Evolutionary conservation across 30 jellyfish, hydroid and myxozoan genomes (phyloP).

Genomic region (Clytia hemisphaerica): DNA sequence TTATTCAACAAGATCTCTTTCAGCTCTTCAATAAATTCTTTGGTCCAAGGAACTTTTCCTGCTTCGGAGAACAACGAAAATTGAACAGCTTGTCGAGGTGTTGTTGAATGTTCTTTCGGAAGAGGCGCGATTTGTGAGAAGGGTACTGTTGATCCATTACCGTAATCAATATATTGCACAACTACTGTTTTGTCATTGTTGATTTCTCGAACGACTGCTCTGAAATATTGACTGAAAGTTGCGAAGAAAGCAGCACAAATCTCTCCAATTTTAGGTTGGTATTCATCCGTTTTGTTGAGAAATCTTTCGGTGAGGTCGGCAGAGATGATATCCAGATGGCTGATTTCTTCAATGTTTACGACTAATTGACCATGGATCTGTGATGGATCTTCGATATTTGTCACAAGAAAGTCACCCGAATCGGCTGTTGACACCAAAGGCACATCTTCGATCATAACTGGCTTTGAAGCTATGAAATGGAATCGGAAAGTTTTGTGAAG

Average conservation of each 20-base stretch:
- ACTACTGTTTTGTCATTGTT: neutral
- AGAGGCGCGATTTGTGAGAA: neutral
- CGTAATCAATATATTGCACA: neutral
- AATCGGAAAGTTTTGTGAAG: no score
- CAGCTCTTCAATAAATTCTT: neutral
- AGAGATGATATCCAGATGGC: neutral
- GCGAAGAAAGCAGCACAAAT: neutral
- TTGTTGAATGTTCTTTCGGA: neutral
- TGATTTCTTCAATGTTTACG: neutral
- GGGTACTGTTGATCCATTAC: neutral
- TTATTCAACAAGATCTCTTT: neutral
- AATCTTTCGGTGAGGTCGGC: neutral
- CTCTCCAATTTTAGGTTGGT: neutral
- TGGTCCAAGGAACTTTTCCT: neutral
- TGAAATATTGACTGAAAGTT: neutral
- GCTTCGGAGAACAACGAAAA: neutral
- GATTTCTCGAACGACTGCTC: neutral
- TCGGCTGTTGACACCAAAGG: no score
- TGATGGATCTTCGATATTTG: constrained; percentile 20
- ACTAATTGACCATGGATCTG: constrained; percentile 25
- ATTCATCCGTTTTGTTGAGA: no score
- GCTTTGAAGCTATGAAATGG: no score
- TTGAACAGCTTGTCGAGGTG: neutral
- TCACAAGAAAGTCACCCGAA: neutral
- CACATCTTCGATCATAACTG: no score